Base-by-base conservation (phyloP, 2,113 vertebrate genomes). In the Labeo rohita region DNA sequence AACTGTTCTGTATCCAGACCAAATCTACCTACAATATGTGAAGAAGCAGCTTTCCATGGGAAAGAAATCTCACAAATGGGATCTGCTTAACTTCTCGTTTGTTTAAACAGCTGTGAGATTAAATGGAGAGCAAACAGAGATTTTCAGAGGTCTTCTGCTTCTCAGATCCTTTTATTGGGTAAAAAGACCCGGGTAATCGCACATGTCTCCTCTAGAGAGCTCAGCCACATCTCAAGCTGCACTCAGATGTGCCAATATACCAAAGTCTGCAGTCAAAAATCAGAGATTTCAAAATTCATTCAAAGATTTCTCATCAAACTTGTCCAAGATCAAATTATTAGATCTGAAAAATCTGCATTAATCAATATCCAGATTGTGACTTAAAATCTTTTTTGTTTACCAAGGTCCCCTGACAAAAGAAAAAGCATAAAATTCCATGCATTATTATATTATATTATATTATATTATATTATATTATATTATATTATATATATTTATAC, bases 71-170 rank as follows among this genome's bases (percentile, higher is more conserved):
- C 59, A 16, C 63, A 82, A 70, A 82, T 82, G 28, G 49, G 63
- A 36, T 70, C 36, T 6, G 9, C 10, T 68, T 82, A 82, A 36
- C 63, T 52, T 39, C 47, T 49, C 43, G 18, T 65, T 68, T 70
- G 63, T 52, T 82, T 82, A 39, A 68, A 82, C 65, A 82, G 80
- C 80, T 52, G 6, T 52, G 47, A 36, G 73, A 49, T 52, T 65
- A 66, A 70, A 52, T 68, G 6, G 47, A 52, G 63, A 70, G 43
- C 43, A 81, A 49, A 66, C 66, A 13, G 10, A 65, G 43, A 65
- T 47, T 65, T 59, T 28, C 12, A 49, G 45, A 18, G 15, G 15
- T 49, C 77, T 80, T 61, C 43, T 49, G 43, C 79, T 66, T 49
- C 21, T 66, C 79, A 16, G 79, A 80, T 23, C 23, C 36, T 23